Evolutionary conservation across 2,888 invertebrate species (phyloP).

Genomic region (Athripsodes cinereus): DNA sequence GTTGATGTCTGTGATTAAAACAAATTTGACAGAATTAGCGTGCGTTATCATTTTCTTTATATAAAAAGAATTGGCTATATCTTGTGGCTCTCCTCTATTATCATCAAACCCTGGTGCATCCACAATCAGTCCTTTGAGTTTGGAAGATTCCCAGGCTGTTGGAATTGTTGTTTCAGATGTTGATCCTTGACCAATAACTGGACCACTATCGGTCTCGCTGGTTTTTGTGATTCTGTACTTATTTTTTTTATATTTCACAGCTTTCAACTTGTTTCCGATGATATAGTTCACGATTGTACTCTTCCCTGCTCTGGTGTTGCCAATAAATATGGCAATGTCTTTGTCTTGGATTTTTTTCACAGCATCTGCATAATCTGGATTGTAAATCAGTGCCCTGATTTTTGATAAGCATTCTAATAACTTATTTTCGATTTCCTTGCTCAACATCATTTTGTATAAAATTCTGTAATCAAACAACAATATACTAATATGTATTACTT

Average conservation of each 20-base stretch:
- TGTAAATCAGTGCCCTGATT: not conserved
- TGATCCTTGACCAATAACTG: not conserved
- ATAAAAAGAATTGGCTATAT: constrained; percentile 4
- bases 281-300: constrained; percentile 4
- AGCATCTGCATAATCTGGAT: not conserved
- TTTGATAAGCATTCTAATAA: not conserved
- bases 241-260: not conserved
- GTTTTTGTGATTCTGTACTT: not conserved
- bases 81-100: constrained; percentile 3
- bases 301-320: not conserved
- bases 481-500: too few relatives aligned
- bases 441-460: not conserved
- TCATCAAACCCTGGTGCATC: constrained; percentile 6
- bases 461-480: too few relatives aligned
- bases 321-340: constrained; percentile 2
- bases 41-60: not conserved
- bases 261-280: not conserved
- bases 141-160: not conserved
- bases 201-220: not conserved
- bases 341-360: not conserved
- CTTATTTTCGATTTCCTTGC: not conserved
- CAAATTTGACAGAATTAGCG: constrained; percentile 4
- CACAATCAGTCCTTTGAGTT: not conserved
- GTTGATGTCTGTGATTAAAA: not conserved
- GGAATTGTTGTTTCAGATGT: not conserved